Evolutionary conservation across 2,888 invertebrate genomes (phyloP), one percentile per base, ranked within the genome.

Genomic region (Diogma glabrata): DNA sequence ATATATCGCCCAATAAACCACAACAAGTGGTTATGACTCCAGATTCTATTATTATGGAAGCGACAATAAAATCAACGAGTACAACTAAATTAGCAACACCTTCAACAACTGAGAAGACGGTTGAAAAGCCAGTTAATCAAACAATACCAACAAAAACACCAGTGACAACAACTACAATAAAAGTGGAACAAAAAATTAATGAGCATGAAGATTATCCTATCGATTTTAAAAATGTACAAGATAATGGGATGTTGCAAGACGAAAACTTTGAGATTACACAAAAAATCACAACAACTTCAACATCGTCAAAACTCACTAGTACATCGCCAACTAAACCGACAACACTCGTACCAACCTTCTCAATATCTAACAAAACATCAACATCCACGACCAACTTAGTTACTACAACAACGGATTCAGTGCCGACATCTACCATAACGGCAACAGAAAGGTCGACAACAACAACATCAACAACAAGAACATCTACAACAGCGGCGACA

Each of bases 1-100:
- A 80, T 57, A 75, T 79, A 43, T 72, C 75, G 19, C 73, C 78
- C 1, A 75, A 78, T 57, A 77, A 75, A 46, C 63, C 64, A n/a
- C 47, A 57, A 40, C 68, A 63, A 2, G 64, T 67, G 51, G 64
- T 66, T 2, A 70, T 69, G 68, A 69, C 66, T 2, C 71, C 70
- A 4, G 72, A 72, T 43, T 64, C 70, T 2, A 68, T 72, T 50
- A 57, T 72, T 0, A 63, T 53, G 10, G 30, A 49, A 19, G 46
- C 51, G 7, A 28, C 49, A 8, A 45, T 17, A 40, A 55, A 49
- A 36, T 9, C 50, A 3, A 17, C 46, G 5, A 47, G 52, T 12
- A 52, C 49, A 49, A 17, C 47, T 7, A 30, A 48, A 33, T 43
- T 43, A 8, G 6, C 22, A 22, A n/a, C 43, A 5, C 20, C 43